These are phyloP conservation scores for Vanacampus margaritifer DNA, from an alignment of 2,113 vertebrate species.

Conservation along the genomic window DNA sequence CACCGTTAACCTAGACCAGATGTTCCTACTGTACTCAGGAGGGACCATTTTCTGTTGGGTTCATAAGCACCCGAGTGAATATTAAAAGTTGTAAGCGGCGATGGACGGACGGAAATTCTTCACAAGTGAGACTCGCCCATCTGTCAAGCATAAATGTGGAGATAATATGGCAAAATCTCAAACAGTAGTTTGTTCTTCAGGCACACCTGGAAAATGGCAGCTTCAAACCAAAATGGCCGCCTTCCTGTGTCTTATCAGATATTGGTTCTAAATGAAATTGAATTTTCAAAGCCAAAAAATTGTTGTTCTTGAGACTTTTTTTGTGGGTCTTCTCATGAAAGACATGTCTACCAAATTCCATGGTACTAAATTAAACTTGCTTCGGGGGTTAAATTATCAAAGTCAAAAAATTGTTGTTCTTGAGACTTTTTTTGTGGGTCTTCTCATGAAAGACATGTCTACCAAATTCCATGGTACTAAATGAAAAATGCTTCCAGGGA, in stretches of 20 bases:
- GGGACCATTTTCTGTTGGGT: slow-evolving; percentile 64
- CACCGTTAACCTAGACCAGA: slow-evolving; percentile 72
- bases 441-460: too few relatives aligned
- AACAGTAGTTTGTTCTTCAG: not conserved
- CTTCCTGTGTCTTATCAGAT: not conserved
- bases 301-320: too few relatives aligned
- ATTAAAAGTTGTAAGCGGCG: not conserved
- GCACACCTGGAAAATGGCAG: not conserved
- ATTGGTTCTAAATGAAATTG: too few relatives aligned
- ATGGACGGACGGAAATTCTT: not conserved
- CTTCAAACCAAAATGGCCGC: not conserved
- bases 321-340: not conserved
- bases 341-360: too few relatives aligned
- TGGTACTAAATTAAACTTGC: too few relatives aligned
- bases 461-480: too few relatives aligned
- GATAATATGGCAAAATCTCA: not conserved
- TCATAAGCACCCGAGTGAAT: slow-evolving; percentile 29
- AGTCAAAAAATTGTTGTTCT: too few relatives aligned
- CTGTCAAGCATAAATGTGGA: not conserved
- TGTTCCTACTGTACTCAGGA: slow-evolving; percentile 74
- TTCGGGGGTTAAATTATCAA: too few relatives aligned
- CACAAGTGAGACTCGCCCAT: not conserved
- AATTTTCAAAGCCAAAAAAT: too few relatives aligned
- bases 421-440: too few relatives aligned
- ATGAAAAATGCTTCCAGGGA: too few relatives aligned